Conservation (phyloP, 2,797 vertebrate species). For the Eidolon dupreanum region DNA sequence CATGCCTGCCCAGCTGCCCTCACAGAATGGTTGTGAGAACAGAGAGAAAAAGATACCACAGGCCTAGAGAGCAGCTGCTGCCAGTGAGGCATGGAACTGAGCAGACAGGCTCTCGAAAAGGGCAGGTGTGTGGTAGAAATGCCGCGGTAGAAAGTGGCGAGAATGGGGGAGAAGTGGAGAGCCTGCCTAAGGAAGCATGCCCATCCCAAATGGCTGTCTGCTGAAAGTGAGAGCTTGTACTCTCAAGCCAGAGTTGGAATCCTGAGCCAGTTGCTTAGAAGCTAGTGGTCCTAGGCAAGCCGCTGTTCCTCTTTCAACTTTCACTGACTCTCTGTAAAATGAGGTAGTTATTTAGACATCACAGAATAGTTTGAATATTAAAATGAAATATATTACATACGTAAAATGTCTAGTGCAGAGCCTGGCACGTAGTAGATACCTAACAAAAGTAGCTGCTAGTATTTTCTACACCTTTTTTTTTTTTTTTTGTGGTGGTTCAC, state of each 20-base stretch:
- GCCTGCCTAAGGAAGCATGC: background rate
- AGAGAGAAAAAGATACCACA: background rate
- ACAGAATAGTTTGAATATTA: background rate
- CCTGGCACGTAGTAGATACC: background rate
- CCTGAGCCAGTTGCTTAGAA: background rate
- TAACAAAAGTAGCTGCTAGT: background rate
- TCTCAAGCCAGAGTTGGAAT: background rate
- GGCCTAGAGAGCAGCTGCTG: background rate
- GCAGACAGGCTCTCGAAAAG: background rate
- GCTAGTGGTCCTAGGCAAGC: background rate
- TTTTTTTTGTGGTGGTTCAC: background rate
- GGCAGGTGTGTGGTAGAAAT: too few relatives aligned
- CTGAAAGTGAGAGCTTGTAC: background rate
- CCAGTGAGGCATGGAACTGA: rapidly evolving
- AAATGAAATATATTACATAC: background rate
- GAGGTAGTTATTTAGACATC: background rate
- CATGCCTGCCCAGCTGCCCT: background rate
- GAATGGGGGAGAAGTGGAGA: background rate
- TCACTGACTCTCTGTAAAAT: background rate
- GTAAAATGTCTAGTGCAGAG: background rate
- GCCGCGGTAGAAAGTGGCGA: background rate
- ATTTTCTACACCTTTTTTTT: background rate
- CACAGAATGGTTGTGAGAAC: rapidly evolving
- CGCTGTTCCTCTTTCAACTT: rapidly evolving
- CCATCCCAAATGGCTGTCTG: background rate